Evolutionary conservation across 2,888 invertebrate genomes (phyloP), one percentile per base, ranked within the genome.

Genomic region (Cecidostiba fungosa): DNA sequence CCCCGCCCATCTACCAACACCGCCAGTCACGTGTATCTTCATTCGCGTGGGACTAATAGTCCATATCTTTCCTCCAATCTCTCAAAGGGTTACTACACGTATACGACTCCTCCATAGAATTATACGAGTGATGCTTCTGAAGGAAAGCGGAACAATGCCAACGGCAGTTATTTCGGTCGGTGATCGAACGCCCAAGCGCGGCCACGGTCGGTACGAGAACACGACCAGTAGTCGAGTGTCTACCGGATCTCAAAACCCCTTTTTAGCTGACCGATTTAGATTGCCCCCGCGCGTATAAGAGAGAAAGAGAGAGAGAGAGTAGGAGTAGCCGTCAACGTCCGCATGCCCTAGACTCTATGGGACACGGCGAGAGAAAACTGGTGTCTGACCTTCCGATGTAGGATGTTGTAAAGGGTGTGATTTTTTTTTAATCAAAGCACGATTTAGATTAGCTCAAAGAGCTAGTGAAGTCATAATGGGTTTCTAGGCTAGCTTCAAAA

Each of bases 131-230:
- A 23, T 54, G 69, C 82, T 87, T 88, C 89, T 90, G 90, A 89
- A 90, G 89, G 88, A 91, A 91, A 92, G 89, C 91, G 91, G 91
- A 92, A 92, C 92, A 92, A 92, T 92, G 92, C 92, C 92, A 92
- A 89, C 87, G 54, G 32, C 66, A 69, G 91, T 88, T 92, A 92
- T 92, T 92, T 92, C 88, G 85, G 92, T 91, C 91, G 91, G 89
- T 92, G 92, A 92, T 92, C 90, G 91, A 91, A 91, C 89, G 90
- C 89, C 90, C 90, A 90, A 91, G 91, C 89, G 89, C 89, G 90
- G 91, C 91, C 92, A 91, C 89, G 91, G 92, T 90, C 91, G 91
- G 88, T 89, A 88, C 88, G 89, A 87, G 87, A 89, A 88, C 88
- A 85, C 19, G 39, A 36, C 70, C 72, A 74, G 50, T 23, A 50